Evolutionary conservation across 2,113 vertebrate genomes (phyloP).

Genomic region (Crotalus helleri): DNA sequence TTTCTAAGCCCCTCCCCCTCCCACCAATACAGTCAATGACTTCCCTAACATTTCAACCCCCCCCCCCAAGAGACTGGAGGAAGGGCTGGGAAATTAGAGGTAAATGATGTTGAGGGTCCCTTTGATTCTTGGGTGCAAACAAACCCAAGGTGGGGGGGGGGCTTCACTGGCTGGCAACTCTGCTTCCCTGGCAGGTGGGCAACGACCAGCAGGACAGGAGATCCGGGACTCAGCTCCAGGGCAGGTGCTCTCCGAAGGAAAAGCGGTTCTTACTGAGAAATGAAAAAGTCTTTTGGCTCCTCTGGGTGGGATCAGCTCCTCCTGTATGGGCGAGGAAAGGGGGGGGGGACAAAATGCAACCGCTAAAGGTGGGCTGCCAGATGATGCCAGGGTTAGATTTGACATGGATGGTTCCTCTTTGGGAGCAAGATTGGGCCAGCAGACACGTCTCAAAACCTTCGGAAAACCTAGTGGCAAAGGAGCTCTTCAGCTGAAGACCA

Average conservation of each 20-base stretch:
- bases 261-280: not conserved
- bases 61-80: not conserved
- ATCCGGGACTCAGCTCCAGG: not conserved
- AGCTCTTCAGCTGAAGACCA: not conserved
- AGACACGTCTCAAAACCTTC: not conserved
- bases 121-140: not conserved
- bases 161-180: not conserved
- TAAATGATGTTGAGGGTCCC: not conserved
- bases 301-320: not conserved
- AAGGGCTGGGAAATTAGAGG: not conserved
- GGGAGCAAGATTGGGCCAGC: not conserved
- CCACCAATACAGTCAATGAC: not conserved
- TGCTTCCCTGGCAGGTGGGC: not conserved
- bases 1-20: not conserved
- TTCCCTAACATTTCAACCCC: not conserved
- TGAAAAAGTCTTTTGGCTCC: not conserved
- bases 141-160: rapidly evolving
- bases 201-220: not conserved
- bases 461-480: not conserved
- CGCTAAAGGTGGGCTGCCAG: not conserved
- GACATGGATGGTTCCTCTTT: not conserved
- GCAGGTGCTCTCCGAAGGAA: not conserved
- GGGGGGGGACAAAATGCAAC: not conserved
- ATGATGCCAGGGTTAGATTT: not conserved
- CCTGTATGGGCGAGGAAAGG: not conserved